phyloP scores from a whole-genome alignment of 2,797 vertebrate species.

The Pteropus rufus region DNA sequence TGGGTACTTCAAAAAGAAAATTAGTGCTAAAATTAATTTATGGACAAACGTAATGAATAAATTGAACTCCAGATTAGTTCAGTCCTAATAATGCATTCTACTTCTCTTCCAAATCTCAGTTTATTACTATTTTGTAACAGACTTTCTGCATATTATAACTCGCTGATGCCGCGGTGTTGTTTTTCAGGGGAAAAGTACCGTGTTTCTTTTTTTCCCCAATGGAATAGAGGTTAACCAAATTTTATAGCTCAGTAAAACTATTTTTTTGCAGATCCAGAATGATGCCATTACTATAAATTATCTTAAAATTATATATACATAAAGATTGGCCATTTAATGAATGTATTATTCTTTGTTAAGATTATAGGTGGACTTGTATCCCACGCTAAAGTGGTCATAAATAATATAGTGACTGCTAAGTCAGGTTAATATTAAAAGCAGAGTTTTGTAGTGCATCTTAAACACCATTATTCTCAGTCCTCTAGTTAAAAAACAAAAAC shows the following conservation, averaged over 20 bases:
- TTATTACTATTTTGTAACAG: background rate
- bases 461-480: background rate
- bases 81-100: background rate
- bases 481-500: background rate
- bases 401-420: conserved; percentile 8
- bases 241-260: conserved; percentile 30
- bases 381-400: conserved; percentile 50
- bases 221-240: conserved; percentile 43
- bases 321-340: conserved; percentile 43
- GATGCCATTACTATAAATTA: conserved; percentile 39
- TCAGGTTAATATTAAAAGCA: conserved; percentile 53
- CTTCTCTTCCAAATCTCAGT: background rate
- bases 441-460: conserved; percentile 13
- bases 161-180: background rate
- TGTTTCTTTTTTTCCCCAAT: background rate
- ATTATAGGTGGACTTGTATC: background rate
- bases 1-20: conserved; percentile 44
- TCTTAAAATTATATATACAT: conserved; percentile 31
- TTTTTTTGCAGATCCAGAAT: conserved; percentile 42
- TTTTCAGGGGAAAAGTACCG: background rate
- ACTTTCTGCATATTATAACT: conserved; percentile 21
- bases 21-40: conserved; percentile 34
- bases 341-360: conserved; percentile 36
- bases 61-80: conserved; percentile 45
- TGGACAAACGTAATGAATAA: conserved; percentile 46